A percentile compares a stretch with the other conserved stretches of the same genome.
phyloP scores from a whole-genome alignment of 92 coral and sea anemone species.

The Zoanthus sansibaricus region DNA sequence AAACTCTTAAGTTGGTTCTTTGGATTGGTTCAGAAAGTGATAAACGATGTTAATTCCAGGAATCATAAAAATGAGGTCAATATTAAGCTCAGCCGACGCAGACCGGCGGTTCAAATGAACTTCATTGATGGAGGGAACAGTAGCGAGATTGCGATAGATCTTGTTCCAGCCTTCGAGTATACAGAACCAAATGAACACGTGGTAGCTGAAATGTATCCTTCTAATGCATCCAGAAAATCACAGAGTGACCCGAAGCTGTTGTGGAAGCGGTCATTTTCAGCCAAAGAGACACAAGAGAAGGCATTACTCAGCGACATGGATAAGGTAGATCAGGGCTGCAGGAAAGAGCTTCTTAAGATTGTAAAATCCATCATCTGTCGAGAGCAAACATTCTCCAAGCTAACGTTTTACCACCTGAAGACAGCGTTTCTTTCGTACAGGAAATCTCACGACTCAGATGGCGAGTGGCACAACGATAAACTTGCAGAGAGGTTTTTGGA shows the following conservation, averaged over 20 bases:
- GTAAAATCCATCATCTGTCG: conserved; percentile 66
- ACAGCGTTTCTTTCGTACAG: conserved; percentile 78
- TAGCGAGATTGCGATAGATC: conserved; percentile 65
- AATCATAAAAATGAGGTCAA: conserved; percentile 7
- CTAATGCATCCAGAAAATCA: conserved; percentile 17
- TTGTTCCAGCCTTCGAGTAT: conserved; percentile 72
- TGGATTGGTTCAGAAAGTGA: conserved; percentile 57
- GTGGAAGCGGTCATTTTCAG: conserved; percentile 87
- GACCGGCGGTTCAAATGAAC: conserved; percentile 88
- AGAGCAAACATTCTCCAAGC: conserved; percentile 75
- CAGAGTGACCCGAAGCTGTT: conserved; percentile 56
- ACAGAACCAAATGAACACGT: conserved; percentile 58
- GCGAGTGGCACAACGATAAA: conserved; percentile 63
- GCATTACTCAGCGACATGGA: conserved; percentile 72
- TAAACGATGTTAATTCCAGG: conserved; percentile 39
- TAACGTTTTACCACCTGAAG: conserved; percentile 79
- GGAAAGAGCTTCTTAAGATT: conserved; percentile 78
- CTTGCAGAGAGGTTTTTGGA: conserved; percentile 75
- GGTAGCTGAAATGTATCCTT: conserved; percentile 71
- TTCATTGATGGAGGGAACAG: conserved; percentile 54
- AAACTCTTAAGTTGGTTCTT: conserved; percentile 69
- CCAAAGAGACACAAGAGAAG: conserved; percentile 79
- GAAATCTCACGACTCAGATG: neutral
- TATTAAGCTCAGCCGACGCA: conserved; percentile 63
- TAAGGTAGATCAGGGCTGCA: conserved; percentile 76